Percentiles rank a stretch among this genome's conserved stretches.
phyloP scores from a whole-genome alignment of 2,888 invertebrate species.

The Luperina nickerlii region DNA sequence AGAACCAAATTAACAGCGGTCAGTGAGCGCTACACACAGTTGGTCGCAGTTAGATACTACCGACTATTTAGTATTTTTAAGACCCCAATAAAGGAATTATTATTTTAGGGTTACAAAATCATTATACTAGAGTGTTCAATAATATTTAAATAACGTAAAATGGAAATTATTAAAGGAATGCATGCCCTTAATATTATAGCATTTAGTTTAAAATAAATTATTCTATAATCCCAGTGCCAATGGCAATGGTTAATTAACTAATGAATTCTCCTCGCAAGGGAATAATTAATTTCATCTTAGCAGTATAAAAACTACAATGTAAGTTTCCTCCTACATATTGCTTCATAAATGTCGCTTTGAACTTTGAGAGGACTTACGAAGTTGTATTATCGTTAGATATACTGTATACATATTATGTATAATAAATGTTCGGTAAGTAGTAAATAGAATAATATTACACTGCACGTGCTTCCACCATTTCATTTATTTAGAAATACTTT shows the following conservation, averaged over 20 bases:
- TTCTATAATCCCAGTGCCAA: conserved; percentile 5
- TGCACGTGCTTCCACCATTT: neutral
- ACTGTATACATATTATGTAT: too few species aligned
- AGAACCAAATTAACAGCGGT: neutral
- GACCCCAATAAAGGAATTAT: neutral
- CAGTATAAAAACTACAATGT: conserved; percentile 21
- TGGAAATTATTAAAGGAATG: neutral
- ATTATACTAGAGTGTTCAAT: neutral
- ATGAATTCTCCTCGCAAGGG: neutral
- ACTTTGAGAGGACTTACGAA: neutral
- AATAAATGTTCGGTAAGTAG: neutral
- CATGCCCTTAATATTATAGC: neutral
- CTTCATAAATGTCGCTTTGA: conserved; percentile 2
- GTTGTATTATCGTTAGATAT: neutral
- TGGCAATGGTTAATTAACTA: neutral
- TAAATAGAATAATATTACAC: neutral
- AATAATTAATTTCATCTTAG: conserved; percentile 8
- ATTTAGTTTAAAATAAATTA: conserved; percentile 4
- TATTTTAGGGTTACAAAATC: neutral
- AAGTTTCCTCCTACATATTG: neutral
- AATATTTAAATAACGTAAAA: neutral
- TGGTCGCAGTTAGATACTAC: neutral
- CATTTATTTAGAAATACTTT: too few species aligned
- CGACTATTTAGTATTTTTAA: neutral
- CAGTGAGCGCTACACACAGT: neutral